Evolutionary conservation across 2,797 vertebrate genomes (phyloP).

Genomic region (Pelobates cultripes): DNA sequence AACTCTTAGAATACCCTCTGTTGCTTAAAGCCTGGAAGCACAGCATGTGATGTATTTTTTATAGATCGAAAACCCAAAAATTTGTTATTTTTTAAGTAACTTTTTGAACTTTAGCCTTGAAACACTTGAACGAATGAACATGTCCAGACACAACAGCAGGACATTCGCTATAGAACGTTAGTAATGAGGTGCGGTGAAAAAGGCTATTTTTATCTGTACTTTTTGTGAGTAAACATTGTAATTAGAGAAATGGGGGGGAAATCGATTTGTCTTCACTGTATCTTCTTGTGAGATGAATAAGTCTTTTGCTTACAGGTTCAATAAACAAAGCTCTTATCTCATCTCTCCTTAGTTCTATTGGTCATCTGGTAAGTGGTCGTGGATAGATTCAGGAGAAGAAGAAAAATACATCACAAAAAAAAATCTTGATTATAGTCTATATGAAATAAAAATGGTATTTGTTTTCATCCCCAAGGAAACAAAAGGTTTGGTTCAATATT

Average conservation of each 20-base stretch:
- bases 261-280: neutral
- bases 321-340: neutral
- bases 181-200: too few relatives aligned
- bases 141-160: too few relatives aligned
- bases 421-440: neutral
- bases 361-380: neutral
- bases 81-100: too few relatives aligned
- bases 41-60: too few relatives aligned
- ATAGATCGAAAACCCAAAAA: too few relatives aligned
- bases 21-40: too few relatives aligned
- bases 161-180: too few relatives aligned
- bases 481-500: neutral
- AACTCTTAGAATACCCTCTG: too few relatives aligned
- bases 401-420: neutral
- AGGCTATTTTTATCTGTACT: neutral
- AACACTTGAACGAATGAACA: too few relatives aligned
- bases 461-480: constrained; percentile 7
- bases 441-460: neutral
- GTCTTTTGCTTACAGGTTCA: neutral
- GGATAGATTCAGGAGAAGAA: neutral
- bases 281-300: neutral
- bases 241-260: neutral
- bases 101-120: too few relatives aligned
- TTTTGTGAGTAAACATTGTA: neutral
- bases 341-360: neutral